These are phyloP conservation scores for Amazona guildingii DNA, from an alignment of 2,113 vertebrate species.

Conservation along the genomic window DNA sequence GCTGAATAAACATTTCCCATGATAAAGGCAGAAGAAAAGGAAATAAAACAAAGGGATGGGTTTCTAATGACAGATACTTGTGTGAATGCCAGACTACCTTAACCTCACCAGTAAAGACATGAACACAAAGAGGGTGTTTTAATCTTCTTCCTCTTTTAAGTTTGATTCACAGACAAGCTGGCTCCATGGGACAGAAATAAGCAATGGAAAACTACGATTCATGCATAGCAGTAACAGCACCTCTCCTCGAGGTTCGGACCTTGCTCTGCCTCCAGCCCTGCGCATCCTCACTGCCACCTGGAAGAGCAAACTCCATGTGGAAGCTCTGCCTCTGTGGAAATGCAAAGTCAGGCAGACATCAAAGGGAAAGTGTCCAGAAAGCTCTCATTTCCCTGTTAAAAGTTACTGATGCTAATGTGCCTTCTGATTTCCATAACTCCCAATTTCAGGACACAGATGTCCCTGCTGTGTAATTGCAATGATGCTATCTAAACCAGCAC, in stretches of 20 bases:
- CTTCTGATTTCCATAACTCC: background rate
- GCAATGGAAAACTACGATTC: background rate
- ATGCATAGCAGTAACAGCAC: background rate
- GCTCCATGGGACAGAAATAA: background rate
- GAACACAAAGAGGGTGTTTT: background rate
- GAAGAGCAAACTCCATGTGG: background rate
- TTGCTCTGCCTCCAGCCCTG: background rate
- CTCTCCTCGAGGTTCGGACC: background rate
- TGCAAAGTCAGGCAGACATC: background rate
- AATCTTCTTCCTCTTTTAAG: background rate
- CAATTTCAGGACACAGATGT: background rate
- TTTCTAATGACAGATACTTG: background rate
- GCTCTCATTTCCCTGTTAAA: background rate
- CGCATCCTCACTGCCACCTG: fast-evolving
- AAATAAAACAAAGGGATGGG: background rate
- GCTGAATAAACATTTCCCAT: background rate
- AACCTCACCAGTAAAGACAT: background rate
- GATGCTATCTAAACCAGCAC: background rate
- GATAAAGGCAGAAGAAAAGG: slow-evolving; percentile 23
- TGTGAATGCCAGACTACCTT: background rate
- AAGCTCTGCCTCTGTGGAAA: background rate
- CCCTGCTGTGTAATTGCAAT: background rate
- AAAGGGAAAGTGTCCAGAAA: background rate
- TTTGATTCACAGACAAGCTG: background rate
- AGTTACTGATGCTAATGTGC: background rate